These are phyloP conservation scores for Gadus macrocephalus DNA, from an alignment of 2,113 vertebrate genomes.

Conservation along the genomic window DNA sequence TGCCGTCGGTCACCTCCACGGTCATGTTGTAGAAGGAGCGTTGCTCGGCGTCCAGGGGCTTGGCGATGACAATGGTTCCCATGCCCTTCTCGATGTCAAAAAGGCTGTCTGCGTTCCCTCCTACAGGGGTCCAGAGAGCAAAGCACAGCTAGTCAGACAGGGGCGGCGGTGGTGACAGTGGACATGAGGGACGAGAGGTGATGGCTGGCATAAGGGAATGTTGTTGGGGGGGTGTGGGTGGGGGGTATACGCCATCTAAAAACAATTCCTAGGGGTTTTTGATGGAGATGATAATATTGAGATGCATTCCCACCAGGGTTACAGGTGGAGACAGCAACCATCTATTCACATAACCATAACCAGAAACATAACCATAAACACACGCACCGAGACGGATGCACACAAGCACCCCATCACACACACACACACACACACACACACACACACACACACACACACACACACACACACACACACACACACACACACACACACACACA, in stretches of 20 bases:
- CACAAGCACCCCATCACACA: not conserved
- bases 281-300: too few relatives aligned
- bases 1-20: constrained; percentile 91
- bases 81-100: constrained; percentile 89
- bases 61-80: constrained; percentile 94
- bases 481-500: not conserved
- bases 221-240: not conserved
- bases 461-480: not conserved
- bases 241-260: not conserved
- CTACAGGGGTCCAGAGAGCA: constrained; percentile 59
- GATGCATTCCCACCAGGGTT: too few relatives aligned
- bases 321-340: not conserved
- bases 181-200: not conserved
- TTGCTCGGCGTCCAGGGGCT: constrained; percentile 90
- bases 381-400: not conserved
- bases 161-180: not conserved
- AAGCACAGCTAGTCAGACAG: not conserved
- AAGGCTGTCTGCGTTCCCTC: constrained; percentile 88
- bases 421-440: too few relatives aligned
- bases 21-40: constrained; percentile 91
- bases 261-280: not conserved
- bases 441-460: too few relatives aligned
- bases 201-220: not conserved
- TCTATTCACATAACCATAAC: constrained; percentile 3
- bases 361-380: constrained; percentile 3